Percentiles rank a stretch among this genome's conserved stretches.
These are phyloP conservation scores for Lepus townsendii DNA, from an alignment of 2,797 vertebrate genomes.

Conservation along the genomic window DNA sequence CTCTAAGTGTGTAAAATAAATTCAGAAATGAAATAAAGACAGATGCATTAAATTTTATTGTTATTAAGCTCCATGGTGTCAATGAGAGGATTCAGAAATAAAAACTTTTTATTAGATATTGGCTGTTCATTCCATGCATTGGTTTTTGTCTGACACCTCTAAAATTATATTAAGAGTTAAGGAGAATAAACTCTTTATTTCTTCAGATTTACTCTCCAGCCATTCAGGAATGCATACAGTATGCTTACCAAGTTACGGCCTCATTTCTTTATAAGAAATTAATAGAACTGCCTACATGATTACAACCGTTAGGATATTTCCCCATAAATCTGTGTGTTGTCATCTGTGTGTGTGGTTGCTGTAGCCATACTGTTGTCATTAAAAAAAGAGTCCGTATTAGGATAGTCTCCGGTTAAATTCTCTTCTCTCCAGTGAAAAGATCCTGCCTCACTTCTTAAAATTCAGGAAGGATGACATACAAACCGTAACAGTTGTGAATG, in stretches of 20 bases:
- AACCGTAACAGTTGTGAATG: conserved; percentile 8
- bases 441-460: neutral
- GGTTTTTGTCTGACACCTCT: conserved; percentile 33
- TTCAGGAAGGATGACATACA: neutral
- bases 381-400: neutral
- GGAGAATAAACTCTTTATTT: conserved; percentile 21
- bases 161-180: conserved; percentile 46
- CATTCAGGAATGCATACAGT: neutral
- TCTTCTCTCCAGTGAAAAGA: neutral
- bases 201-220: neutral
- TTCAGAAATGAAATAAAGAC: conserved; percentile 68
- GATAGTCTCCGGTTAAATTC: conserved; percentile 21
- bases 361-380: neutral
- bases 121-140: neutral
- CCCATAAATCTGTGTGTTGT: neutral
- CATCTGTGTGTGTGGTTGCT: neutral
- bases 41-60: conserved; percentile 63
- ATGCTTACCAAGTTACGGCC: neutral
- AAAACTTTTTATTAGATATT: conserved; percentile 51
- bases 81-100: conserved; percentile 42
- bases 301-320: neutral
- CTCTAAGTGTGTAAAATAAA: conserved; percentile 69
- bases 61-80: conserved; percentile 33
- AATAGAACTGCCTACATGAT: neutral
- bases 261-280: neutral